phyloP scores from a whole-genome alignment of 2,113 vertebrate genomes.

The Alethe diademata region DNA sequence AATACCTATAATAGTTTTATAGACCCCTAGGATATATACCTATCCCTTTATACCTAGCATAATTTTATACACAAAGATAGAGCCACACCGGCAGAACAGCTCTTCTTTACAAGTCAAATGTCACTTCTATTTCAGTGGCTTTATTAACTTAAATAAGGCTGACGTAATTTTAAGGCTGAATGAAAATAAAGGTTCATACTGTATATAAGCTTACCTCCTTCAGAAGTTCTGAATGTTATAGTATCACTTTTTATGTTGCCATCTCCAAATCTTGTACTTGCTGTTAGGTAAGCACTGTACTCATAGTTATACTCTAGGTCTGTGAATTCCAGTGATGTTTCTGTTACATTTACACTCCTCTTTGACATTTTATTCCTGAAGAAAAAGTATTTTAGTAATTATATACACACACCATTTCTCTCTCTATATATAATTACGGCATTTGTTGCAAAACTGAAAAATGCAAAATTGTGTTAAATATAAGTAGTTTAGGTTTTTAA shows the following conservation, averaged over 20 bases:
- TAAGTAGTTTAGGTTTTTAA: background rate
- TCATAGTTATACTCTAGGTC: slow-evolving; percentile 82
- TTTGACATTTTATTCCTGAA: slow-evolving; percentile 76
- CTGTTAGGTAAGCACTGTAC: slow-evolving; percentile 87
- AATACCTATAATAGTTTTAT: background rate
- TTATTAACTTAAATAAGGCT: background rate
- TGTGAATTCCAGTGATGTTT: slow-evolving; percentile 76
- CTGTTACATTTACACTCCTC: slow-evolving; percentile 76
- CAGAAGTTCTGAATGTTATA: slow-evolving; percentile 82
- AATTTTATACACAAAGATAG: background rate
- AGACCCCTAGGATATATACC: too few relatives aligned
- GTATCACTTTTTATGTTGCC: slow-evolving; percentile 82
- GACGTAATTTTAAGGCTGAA: background rate
- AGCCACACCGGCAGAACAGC: background rate
- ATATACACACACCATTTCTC: background rate
- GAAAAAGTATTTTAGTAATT: background rate
- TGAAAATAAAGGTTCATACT: background rate
- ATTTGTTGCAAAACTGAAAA: background rate
- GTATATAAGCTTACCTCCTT: slow-evolving; percentile 80
- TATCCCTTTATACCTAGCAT: too few relatives aligned
- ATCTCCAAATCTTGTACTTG: slow-evolving; percentile 88
- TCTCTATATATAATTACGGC: background rate
- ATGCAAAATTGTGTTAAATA: background rate
- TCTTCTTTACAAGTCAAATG: background rate
- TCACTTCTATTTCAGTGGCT: background rate